A percentile compares a stretch with the other conserved stretches of the same genome.
Evolutionary conservation across 1,140 invertebrate genomes (phyloP).

Genomic region (Carcinoscorpius rotundicauda): DNA sequence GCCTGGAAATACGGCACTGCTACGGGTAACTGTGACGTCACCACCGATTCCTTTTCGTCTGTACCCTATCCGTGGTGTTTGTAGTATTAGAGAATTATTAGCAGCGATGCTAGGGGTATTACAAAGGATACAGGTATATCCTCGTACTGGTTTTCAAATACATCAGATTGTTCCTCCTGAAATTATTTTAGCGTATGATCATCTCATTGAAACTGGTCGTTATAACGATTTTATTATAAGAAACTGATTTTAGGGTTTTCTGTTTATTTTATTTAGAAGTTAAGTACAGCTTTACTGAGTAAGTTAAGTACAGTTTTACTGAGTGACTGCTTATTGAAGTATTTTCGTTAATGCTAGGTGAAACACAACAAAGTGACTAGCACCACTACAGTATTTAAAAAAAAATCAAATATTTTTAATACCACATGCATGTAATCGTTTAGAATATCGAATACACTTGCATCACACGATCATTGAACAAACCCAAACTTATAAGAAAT

Average conservation of each 20-base stretch:
- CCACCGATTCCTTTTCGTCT: slow-evolving; percentile 6
- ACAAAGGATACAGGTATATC: slow-evolving; percentile 8
- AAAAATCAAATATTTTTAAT: no score
- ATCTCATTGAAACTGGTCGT: not conserved
- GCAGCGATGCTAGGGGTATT: slow-evolving; percentile 6
- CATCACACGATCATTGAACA: no score
- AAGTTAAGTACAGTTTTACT: no score
- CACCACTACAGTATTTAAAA: no score
- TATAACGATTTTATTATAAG: slow-evolving; percentile 7
- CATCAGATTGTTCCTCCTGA: slow-evolving; percentile 4
- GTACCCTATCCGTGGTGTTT: slow-evolving; percentile 7
- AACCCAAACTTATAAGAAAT: no score
- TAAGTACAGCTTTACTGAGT: no score
- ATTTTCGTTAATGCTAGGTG: no score
- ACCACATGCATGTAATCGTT: no score
- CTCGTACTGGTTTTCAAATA: slow-evolving; percentile 7
- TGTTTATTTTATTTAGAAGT: no score
- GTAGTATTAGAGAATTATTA: slow-evolving; percentile 4
- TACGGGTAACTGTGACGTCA: slow-evolving; percentile 8
- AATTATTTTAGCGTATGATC: not conserved
- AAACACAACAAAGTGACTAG: no score
- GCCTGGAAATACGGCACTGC: not conserved
- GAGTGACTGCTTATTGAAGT: no score
- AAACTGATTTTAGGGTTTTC: not conserved
- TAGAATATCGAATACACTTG: no score